Conservation (phyloP, 2,113 vertebrate genomes). For the Eudyptes chrysolophus region DNA sequence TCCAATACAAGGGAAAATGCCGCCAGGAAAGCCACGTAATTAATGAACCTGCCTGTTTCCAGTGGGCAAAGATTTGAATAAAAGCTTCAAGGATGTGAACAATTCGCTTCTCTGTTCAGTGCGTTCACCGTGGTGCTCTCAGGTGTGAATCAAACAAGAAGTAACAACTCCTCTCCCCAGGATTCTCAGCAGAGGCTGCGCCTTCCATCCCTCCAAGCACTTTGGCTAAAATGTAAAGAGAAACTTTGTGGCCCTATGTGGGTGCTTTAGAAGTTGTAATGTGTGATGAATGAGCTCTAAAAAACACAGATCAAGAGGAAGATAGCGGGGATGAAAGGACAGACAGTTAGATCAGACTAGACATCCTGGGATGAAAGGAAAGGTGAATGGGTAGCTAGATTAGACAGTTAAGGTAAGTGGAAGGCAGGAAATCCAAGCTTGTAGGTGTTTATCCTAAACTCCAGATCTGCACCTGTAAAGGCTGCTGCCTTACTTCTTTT, state of each 20-base stretch:
- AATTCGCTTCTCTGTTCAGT: not conserved
- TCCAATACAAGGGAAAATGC: accelerated
- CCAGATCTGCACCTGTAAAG: slow-evolving; percentile 40
- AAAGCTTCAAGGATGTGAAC: not conserved
- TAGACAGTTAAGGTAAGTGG: slow-evolving; percentile 34
- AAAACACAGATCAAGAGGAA: slow-evolving; percentile 57
- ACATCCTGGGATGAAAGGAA: slow-evolving; percentile 68
- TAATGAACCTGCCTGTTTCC: not conserved
- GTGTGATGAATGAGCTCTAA: slow-evolving; percentile 62
- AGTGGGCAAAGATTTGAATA: not conserved
- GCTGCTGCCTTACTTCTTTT: slow-evolving; percentile 1
- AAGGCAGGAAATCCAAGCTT: slow-evolving; percentile 62
- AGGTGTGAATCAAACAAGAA: slow-evolving; percentile 30
- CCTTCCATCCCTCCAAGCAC: slow-evolving; percentile 30
- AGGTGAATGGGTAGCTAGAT: slow-evolving; percentile 53
- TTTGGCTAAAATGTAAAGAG: slow-evolving; percentile 62
- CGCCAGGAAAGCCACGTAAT: not conserved
- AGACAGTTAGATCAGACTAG: slow-evolving; percentile 59
- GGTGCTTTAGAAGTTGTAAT: slow-evolving; percentile 52
- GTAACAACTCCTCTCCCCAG: slow-evolving; percentile 9
- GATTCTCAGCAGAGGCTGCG: not conserved
- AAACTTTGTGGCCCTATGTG: slow-evolving; percentile 38
- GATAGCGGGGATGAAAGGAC: slow-evolving; percentile 61
- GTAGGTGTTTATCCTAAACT: slow-evolving; percentile 56
- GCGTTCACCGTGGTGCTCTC: not conserved